Conservation (phyloP, 2,113 vertebrate genomes). For the Crotalus horridus region DNA sequence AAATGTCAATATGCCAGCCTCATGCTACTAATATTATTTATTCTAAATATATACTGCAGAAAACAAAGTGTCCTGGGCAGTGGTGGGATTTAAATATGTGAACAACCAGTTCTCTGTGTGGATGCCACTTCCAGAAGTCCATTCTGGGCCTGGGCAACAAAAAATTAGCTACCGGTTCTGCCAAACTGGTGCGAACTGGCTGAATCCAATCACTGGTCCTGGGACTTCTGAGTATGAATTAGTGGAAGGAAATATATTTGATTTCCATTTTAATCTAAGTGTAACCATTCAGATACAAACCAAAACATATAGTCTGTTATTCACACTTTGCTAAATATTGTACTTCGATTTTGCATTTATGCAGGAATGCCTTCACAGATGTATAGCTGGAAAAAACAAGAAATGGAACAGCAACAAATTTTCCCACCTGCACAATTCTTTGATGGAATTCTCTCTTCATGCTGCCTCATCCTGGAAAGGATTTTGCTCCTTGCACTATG, state of each 20-base stretch:
- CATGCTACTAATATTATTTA: background rate
- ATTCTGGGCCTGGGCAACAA: too few relatives aligned
- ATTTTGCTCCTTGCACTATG: background rate
- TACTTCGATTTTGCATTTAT: background rate
- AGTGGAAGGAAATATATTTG: background rate
- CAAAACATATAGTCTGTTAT: background rate
- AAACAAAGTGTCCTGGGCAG: too few relatives aligned
- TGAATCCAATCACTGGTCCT: too few relatives aligned
- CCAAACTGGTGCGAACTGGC: too few relatives aligned
- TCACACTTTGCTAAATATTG: background rate
- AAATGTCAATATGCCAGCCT: background rate
- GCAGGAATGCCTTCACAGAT: background rate
- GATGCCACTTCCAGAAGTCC: too few relatives aligned
- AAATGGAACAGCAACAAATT: background rate
- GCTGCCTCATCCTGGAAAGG: background rate
- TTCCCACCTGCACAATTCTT: background rate
- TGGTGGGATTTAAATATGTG: too few relatives aligned
- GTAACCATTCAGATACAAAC: background rate
- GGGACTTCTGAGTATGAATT: background rate
- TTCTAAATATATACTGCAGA: background rate
- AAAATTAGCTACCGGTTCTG: too few relatives aligned
- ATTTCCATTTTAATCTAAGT: background rate
- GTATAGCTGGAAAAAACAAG: background rate
- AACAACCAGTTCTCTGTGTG: too few relatives aligned
- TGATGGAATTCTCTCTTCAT: background rate